Evolutionary conservation across 2,797 vertebrate species (phyloP).

Genomic region (Pristis pectinata): DNA sequence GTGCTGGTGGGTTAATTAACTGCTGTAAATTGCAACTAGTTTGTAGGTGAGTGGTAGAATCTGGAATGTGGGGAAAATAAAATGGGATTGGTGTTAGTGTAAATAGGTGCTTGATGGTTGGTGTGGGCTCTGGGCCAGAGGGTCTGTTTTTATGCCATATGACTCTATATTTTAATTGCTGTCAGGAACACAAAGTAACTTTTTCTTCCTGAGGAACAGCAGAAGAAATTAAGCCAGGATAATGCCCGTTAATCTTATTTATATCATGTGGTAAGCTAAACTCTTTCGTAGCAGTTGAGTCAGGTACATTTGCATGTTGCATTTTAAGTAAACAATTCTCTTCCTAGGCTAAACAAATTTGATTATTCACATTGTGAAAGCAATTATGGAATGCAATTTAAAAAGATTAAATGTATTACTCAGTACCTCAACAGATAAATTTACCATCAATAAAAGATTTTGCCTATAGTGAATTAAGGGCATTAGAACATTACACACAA

Average conservation of each 20-base stretch:
- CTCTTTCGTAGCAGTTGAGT: background rate
- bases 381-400: background rate
- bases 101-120: too few relatives aligned
- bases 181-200: background rate
- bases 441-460: background rate
- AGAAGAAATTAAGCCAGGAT: background rate
- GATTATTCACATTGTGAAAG: background rate
- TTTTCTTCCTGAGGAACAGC: background rate
- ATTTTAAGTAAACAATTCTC: background rate
- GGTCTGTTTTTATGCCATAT: too few relatives aligned
- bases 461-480: too few relatives aligned
- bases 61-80: too few relatives aligned
- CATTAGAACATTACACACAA: background rate
- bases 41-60: too few relatives aligned
- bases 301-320: background rate
- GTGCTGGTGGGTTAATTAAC: too few relatives aligned
- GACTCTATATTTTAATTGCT: background rate
- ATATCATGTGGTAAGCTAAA: background rate
- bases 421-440: background rate
- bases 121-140: too few relatives aligned
- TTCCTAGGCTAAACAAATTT: background rate
- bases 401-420: background rate
- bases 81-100: too few relatives aligned
- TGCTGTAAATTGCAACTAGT: too few relatives aligned
- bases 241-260: conserved; percentile 4